phyloP scores from a whole-genome alignment of 1,140 invertebrate species.

The Solenopsis invicta region DNA sequence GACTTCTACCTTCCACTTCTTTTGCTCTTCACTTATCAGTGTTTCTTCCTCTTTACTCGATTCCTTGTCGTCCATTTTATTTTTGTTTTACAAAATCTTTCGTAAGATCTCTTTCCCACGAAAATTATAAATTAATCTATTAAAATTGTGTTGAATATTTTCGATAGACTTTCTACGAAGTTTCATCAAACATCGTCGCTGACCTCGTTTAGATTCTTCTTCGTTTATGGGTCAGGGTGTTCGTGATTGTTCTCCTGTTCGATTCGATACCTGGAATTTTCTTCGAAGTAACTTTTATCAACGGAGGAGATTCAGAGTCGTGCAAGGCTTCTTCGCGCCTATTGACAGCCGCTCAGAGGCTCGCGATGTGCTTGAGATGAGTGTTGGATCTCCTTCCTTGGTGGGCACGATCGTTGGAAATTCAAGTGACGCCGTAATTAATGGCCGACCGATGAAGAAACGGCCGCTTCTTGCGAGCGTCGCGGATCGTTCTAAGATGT shows the following conservation, averaged over 20 bases:
- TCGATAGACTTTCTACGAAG: conserved; percentile 49
- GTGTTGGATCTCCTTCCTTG: conserved; percentile 72
- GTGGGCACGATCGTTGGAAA: conserved; percentile 74
- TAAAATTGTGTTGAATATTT: conserved; percentile 79
- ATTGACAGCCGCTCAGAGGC: conserved; percentile 65
- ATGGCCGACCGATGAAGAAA: conserved; percentile 65
- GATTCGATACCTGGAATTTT: conserved; percentile 73
- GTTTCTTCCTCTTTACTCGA: conserved; percentile 56
- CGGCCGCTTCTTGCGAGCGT: conserved; percentile 68
- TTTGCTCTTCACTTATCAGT: conserved; percentile 58
- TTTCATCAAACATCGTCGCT: conserved; percentile 57
- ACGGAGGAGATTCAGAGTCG: conserved; percentile 29
- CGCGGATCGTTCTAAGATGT: conserved; percentile 47
- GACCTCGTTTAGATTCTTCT: conserved; percentile 62
- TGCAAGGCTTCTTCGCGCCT: conserved; percentile 71
- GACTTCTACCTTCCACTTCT: conserved; percentile 62
- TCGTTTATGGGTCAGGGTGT: conserved; percentile 35
- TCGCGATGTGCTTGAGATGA: conserved; percentile 61
- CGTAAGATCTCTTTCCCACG: conserved; percentile 63
- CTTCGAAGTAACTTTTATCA: conserved; percentile 50
- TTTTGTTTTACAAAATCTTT: conserved; percentile 40
- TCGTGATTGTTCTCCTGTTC: conserved; percentile 11
- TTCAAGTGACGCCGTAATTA: conserved; percentile 78
- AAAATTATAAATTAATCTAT: conserved; percentile 86
- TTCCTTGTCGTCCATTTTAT: not conserved